Evolutionary conservation across 2,888 invertebrate genomes (phyloP), one percentile per base, ranked within the genome.

Genomic region (Synergus itoensis): DNA sequence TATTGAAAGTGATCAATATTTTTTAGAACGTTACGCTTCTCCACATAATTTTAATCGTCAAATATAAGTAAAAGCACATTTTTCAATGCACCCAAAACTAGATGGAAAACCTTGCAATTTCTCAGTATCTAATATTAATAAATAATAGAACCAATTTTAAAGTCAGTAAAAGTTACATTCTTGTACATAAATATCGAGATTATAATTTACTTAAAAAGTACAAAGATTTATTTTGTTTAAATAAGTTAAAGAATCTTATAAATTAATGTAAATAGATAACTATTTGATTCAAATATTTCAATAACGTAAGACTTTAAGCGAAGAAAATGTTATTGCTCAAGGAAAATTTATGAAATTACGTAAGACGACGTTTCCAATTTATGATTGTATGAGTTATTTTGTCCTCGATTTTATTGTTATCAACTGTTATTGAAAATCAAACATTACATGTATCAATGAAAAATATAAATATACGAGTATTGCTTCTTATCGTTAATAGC

Each of bases 381-480:
- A 67, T 63, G 76, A 78, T 82, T 45, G 28, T 65, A 77, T 45
- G 18, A 67, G 67, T 67, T 67, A 43, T 64, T 67, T 21, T 12
- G 11, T 36, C 0, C 5, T n/a, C 41, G 7, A 64, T 64, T 53
- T 62, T 80, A 79, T 79, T 82, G 82, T 84, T 79, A 81, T 53
- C 40, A 79, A 76, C 43, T 82, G 82, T 83, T 81, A 78, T 80
- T 64, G n/a, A 16, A 75, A 79, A 80, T 83, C 76, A 81, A 79
- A 36, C 78, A 79, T 60, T 78, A 36, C 76, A 77, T 82, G 83
- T 83, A 84, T 78, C 36, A 79, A 64, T 69, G 45, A 80, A 43
- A 76, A 69, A 75, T 75, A 78, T 78, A 84, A 84, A 86, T 85
- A 86, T 84, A 86, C 65, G 62, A 77, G 60, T 63, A 53, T 53